phyloP scores from a whole-genome alignment of 2,113 vertebrate genomes.

The Corythaixoides concolor region DNA sequence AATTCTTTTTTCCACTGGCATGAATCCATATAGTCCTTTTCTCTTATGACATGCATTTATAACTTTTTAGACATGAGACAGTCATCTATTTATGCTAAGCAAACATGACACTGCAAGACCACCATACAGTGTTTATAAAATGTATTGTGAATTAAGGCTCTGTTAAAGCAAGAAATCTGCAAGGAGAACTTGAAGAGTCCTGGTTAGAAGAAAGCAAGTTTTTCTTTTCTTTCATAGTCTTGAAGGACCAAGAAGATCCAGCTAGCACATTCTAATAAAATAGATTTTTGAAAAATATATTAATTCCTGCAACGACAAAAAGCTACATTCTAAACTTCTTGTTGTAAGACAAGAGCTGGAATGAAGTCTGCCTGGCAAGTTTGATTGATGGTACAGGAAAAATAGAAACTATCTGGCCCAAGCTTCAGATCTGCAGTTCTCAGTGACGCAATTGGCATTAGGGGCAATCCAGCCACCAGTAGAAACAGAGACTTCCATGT shows the following conservation, averaged over 20 bases:
- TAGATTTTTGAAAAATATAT: neutral
- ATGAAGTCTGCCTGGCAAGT: neutral
- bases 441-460: neutral
- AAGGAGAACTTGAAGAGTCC: neutral
- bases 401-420: neutral
- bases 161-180: neutral
- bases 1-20: neutral
- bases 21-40: neutral
- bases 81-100: neutral
- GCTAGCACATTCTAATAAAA: neutral
- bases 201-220: neutral
- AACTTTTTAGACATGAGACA: neutral
- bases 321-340: neutral
- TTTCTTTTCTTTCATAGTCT: neutral
- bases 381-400: neutral
- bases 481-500: neutral
- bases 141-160: neutral
- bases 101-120: neutral
- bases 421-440: neutral
- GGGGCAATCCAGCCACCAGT: accelerated
- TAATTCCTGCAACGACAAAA: neutral
- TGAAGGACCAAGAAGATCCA: neutral
- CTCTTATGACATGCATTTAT: neutral
- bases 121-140: neutral
- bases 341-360: neutral